Evolutionary conservation across 2,113 vertebrate species (phyloP).

Genomic region (Poeciliopsis prolifica): DNA sequence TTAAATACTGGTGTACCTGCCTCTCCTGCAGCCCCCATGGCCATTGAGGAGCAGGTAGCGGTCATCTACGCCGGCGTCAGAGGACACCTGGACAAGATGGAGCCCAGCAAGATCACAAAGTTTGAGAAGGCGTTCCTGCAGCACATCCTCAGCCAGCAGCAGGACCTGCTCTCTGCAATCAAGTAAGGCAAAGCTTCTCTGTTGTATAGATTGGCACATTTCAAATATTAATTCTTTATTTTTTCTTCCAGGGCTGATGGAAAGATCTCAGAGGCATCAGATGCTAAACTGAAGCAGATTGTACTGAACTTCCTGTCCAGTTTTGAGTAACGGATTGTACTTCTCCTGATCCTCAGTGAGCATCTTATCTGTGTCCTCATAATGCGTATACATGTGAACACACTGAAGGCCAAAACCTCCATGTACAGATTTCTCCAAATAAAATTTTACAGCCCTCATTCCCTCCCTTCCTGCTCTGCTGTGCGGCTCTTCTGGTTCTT

Average conservation of each 20-base stretch:
- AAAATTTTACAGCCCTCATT: conserved; percentile 77
- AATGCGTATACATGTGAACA: conserved; percentile 74
- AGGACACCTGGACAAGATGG: conserved; percentile 96
- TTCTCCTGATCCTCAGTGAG: conserved; percentile 68
- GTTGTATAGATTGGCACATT: neutral
- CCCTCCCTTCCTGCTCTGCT: neutral
- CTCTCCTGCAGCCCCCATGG: conserved; percentile 88
- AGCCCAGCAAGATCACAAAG: conserved; percentile 97
- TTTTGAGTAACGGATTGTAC: conserved; percentile 86
- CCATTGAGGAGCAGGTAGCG: conserved; percentile 96
- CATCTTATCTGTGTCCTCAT: conserved; percentile 67
- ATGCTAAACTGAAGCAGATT: conserved; percentile 92
- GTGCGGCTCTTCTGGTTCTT: conserved; percentile 52
- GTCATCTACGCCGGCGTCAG: conserved; percentile 98
- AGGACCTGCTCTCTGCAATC: conserved; percentile 87
- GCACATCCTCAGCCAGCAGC: conserved; percentile 91
- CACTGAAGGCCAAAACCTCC: conserved; percentile 76
- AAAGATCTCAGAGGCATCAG: conserved; percentile 91
- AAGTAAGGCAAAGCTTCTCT: conserved; percentile 73
- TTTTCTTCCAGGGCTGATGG: conserved; percentile 86
- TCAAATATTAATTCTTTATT: neutral
- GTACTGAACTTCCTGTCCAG: conserved; percentile 93
- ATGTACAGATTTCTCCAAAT: conserved; percentile 89
- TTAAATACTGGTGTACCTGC: neutral
- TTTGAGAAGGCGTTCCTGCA: conserved; percentile 95